Evolutionary conservation across 2,113 vertebrate genomes (phyloP).

Genomic region (Aptenodytes patagonicus): DNA sequence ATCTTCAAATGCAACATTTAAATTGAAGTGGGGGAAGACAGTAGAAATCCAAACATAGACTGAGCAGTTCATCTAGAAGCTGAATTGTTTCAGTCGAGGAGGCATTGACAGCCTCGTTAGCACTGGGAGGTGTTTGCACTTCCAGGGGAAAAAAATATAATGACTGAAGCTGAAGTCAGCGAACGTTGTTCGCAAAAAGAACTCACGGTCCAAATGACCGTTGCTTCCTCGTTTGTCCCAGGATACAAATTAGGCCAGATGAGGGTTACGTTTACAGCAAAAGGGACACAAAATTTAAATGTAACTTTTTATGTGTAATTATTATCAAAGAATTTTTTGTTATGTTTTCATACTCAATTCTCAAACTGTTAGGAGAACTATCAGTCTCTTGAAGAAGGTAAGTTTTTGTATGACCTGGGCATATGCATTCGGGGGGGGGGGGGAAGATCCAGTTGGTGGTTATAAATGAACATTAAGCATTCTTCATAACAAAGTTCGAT

Average conservation of each 20-base stretch:
- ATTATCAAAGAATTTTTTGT: background rate
- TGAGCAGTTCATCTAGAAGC: background rate
- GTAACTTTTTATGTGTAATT: background rate
- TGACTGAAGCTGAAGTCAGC: background rate
- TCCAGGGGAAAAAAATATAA: too few species aligned
- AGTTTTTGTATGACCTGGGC: background rate
- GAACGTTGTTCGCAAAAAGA: background rate
- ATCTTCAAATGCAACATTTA: background rate
- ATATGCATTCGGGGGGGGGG: rapidly evolving
- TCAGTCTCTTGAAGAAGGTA: background rate
- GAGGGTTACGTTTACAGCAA: background rate
- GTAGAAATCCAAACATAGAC: background rate
- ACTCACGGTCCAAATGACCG: background rate
- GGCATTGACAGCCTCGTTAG: background rate
- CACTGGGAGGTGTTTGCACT: background rate
- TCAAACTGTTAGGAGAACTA: background rate
- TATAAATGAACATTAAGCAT: background rate
- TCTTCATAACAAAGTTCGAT: background rate
- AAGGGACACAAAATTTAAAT: background rate
- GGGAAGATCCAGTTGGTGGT: background rate
- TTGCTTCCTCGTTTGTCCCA: background rate
- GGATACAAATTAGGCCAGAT: background rate
- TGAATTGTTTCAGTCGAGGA: background rate
- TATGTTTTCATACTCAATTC: background rate
- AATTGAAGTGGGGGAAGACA: background rate